A percentile compares a stretch with the other conserved stretches of the same genome.
Evolutionary conservation across 2,797 vertebrate species (phyloP).

Genomic region (Eutrigla gurnardus): DNA sequence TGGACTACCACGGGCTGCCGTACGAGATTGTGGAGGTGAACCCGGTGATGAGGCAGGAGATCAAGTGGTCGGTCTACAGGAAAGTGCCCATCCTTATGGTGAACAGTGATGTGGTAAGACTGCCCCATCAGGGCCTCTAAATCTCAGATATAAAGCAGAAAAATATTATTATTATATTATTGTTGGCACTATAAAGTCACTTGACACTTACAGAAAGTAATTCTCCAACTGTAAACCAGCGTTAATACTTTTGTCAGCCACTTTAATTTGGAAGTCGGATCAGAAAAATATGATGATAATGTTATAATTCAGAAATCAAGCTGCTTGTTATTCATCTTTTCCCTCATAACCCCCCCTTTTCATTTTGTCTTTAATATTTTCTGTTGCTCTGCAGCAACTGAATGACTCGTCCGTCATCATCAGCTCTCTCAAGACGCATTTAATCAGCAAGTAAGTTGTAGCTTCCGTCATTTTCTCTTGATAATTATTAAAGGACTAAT

Average conservation of each 20-base stretch:
- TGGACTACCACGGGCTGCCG: constrained; percentile 92
- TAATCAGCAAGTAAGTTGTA: constrained; percentile 86
- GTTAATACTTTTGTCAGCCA: neutral
- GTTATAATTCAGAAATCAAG: neutral
- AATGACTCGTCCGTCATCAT: constrained; percentile 98
- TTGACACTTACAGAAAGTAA: no score
- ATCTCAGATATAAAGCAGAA: no score
- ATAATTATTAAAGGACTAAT: neutral
- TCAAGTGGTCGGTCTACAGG: constrained; percentile 96
- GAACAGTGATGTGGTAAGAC: constrained; percentile 85
- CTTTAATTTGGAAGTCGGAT: neutral
- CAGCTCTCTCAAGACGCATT: constrained; percentile 91
- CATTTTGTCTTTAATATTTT: neutral
- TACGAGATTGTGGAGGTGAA: constrained; percentile 97
- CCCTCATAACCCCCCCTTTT: neutral
- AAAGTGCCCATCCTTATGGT: constrained; percentile 96
- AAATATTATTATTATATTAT: neutral
- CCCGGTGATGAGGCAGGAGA: constrained; percentile 92
- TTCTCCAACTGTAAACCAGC: no score
- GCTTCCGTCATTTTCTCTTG: neutral
- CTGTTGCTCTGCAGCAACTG: constrained; percentile 86
- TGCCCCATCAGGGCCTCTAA: no score
- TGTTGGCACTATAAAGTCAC: neutral
- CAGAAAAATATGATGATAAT: no score
- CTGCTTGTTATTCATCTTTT: neutral